Conservation (phyloP, 1,140 invertebrate species). For the Drosophila mauritiana region DNA sequence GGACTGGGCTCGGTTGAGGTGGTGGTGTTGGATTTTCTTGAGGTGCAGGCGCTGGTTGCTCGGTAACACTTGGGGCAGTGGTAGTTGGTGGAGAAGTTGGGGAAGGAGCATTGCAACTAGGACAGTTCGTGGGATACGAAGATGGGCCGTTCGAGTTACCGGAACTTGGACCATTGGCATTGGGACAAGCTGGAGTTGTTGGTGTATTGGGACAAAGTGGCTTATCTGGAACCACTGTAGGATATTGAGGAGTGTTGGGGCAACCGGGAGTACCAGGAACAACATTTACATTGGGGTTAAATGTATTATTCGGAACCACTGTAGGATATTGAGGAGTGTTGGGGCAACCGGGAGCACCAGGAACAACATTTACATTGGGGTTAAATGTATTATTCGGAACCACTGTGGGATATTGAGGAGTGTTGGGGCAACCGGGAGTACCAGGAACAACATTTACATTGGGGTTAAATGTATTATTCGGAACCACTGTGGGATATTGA, state of each 20-base stretch:
- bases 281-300: background rate
- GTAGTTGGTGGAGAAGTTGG: background rate
- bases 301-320: background rate
- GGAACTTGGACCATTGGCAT: background rate
- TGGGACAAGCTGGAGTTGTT: background rate
- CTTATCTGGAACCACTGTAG: background rate
- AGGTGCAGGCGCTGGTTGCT: background rate
- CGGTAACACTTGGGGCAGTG: background rate
- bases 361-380: background rate
- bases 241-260: constrained; percentile 2
- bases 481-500: background rate
- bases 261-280: background rate
- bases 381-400: background rate
- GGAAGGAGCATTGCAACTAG: background rate
- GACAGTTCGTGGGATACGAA: background rate
- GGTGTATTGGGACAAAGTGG: constrained; percentile 3
- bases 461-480: background rate
- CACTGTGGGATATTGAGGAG: background rate
- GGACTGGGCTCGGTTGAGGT: background rate
- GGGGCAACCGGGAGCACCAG: background rate
- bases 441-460: background rate
- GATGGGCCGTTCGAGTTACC: background rate
- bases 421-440: constrained; percentile 6
- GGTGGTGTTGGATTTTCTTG: background rate
- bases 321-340: constrained; percentile 13